These are phyloP conservation scores for Julus scandinavius DNA, from an alignment of 2,888 invertebrate species.

Conservation along the genomic window DNA sequence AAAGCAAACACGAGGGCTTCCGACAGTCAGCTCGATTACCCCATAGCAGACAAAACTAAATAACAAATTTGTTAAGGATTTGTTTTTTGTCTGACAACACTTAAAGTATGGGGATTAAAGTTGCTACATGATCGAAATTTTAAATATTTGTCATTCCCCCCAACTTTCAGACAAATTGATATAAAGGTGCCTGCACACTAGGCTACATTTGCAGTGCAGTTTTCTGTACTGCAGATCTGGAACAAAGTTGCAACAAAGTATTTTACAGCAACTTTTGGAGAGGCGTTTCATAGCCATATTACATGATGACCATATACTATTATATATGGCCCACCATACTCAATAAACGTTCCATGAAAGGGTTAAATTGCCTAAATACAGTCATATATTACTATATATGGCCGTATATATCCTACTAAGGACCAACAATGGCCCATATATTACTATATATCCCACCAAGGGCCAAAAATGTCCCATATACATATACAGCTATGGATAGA, in stretches of 20 bases:
- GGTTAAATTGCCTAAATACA: too few species aligned
- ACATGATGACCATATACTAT: too few species aligned
- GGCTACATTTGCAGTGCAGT: not conserved
- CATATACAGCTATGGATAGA: too few species aligned
- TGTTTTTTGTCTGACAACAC: not conserved
- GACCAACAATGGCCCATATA: too few species aligned
- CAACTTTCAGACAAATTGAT: too few species aligned
- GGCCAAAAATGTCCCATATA: too few species aligned
- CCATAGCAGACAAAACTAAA: slow-evolving; percentile 8
- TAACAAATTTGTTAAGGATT: not conserved
- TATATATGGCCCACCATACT: not conserved
- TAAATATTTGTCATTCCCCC: not conserved
- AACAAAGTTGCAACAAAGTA: too few species aligned
- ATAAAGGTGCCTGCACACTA: not conserved
- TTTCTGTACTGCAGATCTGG: not conserved
- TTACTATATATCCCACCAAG: too few species aligned
- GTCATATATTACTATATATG: too few species aligned
- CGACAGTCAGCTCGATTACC: slow-evolving; percentile 16
- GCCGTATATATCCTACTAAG: too few species aligned
- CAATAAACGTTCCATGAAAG: not conserved
- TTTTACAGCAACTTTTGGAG: too few species aligned
- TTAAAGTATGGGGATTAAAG: not conserved
- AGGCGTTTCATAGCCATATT: too few species aligned
- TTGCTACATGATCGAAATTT: not conserved
- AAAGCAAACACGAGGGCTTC: not conserved